Percentiles rank a stretch among this genome's conserved stretches.
Conservation (phyloP, 2,888 invertebrate species). For the Drosophila formosana region DNA sequence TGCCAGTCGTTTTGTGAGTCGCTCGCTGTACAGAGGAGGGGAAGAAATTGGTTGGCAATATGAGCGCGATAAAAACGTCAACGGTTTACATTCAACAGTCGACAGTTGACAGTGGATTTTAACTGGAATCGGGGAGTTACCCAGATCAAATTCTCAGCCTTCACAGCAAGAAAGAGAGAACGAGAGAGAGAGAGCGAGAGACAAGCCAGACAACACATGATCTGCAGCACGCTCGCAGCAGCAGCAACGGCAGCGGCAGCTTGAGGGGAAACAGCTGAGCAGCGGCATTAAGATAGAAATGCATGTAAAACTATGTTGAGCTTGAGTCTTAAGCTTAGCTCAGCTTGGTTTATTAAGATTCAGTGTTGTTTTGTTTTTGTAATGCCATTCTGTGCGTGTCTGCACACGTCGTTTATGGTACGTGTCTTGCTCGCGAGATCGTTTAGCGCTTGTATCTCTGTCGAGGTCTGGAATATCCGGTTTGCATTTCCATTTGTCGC, state of each 20-base stretch:
- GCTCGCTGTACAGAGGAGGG: not conserved
- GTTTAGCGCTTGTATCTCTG: conserved; percentile 27
- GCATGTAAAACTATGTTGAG: conserved; percentile 25
- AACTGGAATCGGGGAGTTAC: conserved; percentile 35
- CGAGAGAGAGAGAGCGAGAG: not conserved
- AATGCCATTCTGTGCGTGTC: conserved; percentile 39
- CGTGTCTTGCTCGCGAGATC: conserved; percentile 39
- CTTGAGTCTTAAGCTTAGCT: conserved; percentile 28
- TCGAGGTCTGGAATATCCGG: conserved; percentile 52
- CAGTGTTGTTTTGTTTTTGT: conserved; percentile 11
- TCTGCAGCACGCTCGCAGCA: conserved; percentile 31
- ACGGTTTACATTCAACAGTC: conserved; percentile 26
- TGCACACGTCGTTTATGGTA: conserved; percentile 43
- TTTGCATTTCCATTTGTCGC: conserved; percentile 44
- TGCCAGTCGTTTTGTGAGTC: conserved; percentile 10
- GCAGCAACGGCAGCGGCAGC: not conserved
- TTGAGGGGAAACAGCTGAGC: conserved; percentile 14
- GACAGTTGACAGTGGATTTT: conserved; percentile 26
- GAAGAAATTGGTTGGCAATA: not conserved
- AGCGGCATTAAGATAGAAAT: conserved; percentile 27
- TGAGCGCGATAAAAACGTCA: conserved; percentile 45
- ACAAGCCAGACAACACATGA: conserved; percentile 5
- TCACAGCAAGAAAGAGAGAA: conserved; percentile 3
- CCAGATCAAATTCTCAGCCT: conserved; percentile 34
- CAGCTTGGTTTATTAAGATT: conserved; percentile 6